Evolutionary conservation across 2,797 vertebrate species (phyloP), one percentile per base, ranked within the genome.

Genomic region (Melopsittacus undulatus): DNA sequence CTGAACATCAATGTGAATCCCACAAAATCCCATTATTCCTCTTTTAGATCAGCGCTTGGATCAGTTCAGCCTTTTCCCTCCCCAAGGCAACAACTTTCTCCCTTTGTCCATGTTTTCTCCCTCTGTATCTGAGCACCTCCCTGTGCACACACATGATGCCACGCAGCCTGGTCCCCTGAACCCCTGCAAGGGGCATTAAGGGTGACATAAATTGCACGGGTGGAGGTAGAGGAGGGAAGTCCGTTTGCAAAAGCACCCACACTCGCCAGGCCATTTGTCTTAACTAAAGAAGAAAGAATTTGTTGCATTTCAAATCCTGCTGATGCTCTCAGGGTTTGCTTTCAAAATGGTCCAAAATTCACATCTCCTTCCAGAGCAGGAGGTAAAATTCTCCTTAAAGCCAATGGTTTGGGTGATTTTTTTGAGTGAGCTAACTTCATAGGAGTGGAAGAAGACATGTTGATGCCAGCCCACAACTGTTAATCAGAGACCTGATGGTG

Each of bases 21-120:
- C 97, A 97, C 98, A 98, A 98, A 99, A 99, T 99, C 99, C 98
- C 98, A 99, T 99, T 99, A 99, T 98, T 97, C 97, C 97, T 97
- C 97, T 98, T 98, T 98, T 96, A 97, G 97, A 96, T 95, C 96
- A 97, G 94, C 95, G 94, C 96, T 95, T 97, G 97, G 97, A 97
- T 96, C 97, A 93, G 96, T 82, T 97, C 98, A 96, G 97, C 92
- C 83, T 97, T 97, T 96, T 96, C 94, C 88, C 89, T 97, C 97
- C 98, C 98, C 97, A 97, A 96, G 97, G 97, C 98, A 98, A 98
- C 97, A 97, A 97, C 95, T 92, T 95, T 69, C 85, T 96, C 61
- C 34, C 48, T 69, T 87, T 93, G 84, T 92, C 81, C 69, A 62
- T 57, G 42, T 91, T 92, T 90, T 27, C 45, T 40, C 64, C 68